Evolutionary conservation across 2,888 invertebrate species (phyloP), one percentile per base, ranked within the genome.

Genomic region (Perizoma flavofasciatum): DNA sequence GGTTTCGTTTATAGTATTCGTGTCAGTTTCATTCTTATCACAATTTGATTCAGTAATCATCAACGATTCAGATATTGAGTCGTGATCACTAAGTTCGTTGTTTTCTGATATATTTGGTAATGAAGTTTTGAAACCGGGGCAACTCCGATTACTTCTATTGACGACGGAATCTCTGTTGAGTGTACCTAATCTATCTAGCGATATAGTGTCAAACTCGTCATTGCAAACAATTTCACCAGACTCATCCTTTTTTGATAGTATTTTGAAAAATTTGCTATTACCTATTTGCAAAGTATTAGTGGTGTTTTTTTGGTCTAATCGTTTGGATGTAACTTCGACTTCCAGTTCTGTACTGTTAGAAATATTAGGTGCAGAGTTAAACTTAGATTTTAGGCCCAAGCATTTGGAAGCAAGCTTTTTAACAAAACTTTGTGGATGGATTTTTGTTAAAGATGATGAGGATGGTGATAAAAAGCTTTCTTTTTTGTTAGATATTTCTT

Each of bases 401-500:
- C 88, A 91, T 81, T 91, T 92, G 40, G 92, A 89, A 83, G 92
- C 92, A 85, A 92, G 87, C 87, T 89, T 89, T 87, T 89, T 88
- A 61, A 91, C 92, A 79, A 92, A 91, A 85, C 88, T 91, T 77
- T 88, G 88, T 72, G 86, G 80, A 74, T 87, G 83, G 74, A 73
- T 83, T 79, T 90, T 90, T 73, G 85, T 90, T 86, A 91, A 70
- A 73, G 83, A 82, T 68, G 90, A 89, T 80, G 89, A 84, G 73
- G 90, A 86, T 81, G 88, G 84, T 77, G 83, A 81, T 79, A 86
- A 73, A 69, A 84, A 83, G 89, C 89, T 85, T 77, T 87, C 80
- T 78, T 79, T 83, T 79, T 78, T 79, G 81, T 91, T 89, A 88
- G 82, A 86, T 73, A 79, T 84, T 88, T 88, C 88, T 85, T 85